Conservation (phyloP, 2,113 vertebrate species). For the Syngnathus typhle region DNA sequence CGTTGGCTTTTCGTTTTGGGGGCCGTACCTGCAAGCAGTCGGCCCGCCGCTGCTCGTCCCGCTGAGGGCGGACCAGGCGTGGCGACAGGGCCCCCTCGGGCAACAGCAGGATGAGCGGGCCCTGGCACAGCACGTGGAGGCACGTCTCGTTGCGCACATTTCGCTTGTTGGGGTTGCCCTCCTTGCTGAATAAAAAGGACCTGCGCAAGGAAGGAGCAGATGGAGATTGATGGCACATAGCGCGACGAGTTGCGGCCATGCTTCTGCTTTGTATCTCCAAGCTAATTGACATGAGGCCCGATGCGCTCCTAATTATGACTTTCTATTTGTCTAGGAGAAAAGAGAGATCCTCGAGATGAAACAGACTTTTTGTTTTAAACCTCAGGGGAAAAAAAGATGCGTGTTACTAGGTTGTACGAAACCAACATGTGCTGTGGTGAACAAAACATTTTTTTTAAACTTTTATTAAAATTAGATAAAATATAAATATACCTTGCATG, state of each 20-base stretch:
- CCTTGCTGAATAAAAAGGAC: conserved; percentile 68
- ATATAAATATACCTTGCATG: too few species aligned
- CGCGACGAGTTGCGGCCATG: background rate
- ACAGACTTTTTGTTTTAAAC: background rate
- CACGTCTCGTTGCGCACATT: conserved; percentile 69
- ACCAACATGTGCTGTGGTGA: background rate
- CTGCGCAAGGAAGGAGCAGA: conserved; percentile 20
- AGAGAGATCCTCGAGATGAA: too few species aligned
- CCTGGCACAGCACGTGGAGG: conserved; percentile 67
- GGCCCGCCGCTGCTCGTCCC: conserved; percentile 62
- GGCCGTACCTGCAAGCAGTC: conserved; percentile 59
- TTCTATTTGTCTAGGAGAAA: background rate
- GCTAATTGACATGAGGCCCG: conserved; percentile 47
- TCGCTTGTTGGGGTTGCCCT: conserved; percentile 68
- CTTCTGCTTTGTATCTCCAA: conserved; percentile 50
- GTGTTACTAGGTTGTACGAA: background rate
- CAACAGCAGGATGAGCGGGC: conserved; percentile 63
- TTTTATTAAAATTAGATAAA: too few species aligned
- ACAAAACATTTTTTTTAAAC: background rate
- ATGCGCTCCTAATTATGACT: background rate
- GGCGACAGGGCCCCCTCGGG: conserved; percentile 64
- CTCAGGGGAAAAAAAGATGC: background rate
- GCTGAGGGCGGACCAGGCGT: conserved; percentile 59
- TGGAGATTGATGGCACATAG: too few species aligned
- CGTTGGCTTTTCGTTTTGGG: background rate